Evolutionary conservation across 2,797 vertebrate genomes (phyloP).

Genomic region (Brachyalestes nurse): DNA sequence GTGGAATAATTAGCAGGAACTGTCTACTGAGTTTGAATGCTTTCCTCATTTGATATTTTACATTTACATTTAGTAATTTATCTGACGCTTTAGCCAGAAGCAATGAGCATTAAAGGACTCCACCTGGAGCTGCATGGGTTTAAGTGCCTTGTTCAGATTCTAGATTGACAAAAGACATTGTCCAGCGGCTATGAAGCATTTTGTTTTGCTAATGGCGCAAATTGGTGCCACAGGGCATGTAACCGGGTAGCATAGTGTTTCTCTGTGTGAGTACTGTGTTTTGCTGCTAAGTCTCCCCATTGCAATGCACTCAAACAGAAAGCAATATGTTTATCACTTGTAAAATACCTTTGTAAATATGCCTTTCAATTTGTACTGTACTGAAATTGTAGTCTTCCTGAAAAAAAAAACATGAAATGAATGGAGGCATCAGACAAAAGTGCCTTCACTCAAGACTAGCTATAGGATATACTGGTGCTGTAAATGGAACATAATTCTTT

Average conservation of each 20-base stretch:
- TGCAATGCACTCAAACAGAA: background rate
- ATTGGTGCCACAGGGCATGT: background rate
- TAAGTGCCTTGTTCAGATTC: slow-evolving; percentile 1
- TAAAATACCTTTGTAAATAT: background rate
- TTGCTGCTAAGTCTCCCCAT: background rate
- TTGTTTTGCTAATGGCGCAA: slow-evolving; percentile 10
- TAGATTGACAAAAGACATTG: slow-evolving; percentile 12
- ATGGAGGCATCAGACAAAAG: background rate
- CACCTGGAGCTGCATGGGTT: slow-evolving; percentile 23
- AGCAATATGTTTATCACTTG: background rate
- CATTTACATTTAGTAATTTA: slow-evolving; percentile 37
- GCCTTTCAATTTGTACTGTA: background rate
- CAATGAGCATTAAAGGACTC: slow-evolving; percentile 20
- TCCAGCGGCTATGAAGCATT: background rate
- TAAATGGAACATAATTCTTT: too few species aligned
- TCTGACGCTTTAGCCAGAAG: slow-evolving; percentile 38
- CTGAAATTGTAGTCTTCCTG: background rate
- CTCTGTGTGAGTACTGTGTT: background rate
- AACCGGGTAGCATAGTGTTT: background rate
- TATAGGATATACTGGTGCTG: background rate
- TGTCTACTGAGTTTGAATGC: slow-evolving; percentile 29
- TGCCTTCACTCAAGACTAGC: background rate
- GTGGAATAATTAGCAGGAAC: slow-evolving; percentile 30
- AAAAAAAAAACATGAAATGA: background rate
- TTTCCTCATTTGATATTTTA: slow-evolving; percentile 22